Conservation (phyloP, 2,888 invertebrate genomes). For the Euphydryas editha region DNA sequence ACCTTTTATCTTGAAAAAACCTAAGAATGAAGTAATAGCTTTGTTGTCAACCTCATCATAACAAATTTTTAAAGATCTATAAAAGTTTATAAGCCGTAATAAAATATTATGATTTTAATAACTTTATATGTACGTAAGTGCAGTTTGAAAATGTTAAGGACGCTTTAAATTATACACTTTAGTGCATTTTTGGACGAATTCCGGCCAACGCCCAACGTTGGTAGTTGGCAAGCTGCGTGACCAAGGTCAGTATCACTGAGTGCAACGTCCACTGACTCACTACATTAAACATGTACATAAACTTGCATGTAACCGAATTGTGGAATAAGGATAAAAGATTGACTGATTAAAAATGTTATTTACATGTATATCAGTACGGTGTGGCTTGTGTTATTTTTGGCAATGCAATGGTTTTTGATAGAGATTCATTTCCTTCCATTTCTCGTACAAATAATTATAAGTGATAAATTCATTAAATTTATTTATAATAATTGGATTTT, state of each 20-base stretch:
- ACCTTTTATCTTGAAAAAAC: background rate
- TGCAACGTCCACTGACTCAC: conserved; percentile 76
- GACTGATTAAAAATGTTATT: too few species aligned
- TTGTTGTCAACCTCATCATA: background rate
- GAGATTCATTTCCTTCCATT: too few species aligned
- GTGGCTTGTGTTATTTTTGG: too few species aligned
- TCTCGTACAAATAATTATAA: too few species aligned
- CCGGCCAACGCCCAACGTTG: conserved; percentile 40
- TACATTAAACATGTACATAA: conserved; percentile 35
- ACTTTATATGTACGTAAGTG: background rate
- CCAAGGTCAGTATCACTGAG: conserved; percentile 79
- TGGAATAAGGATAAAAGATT: background rate
- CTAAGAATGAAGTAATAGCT: background rate
- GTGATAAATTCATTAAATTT: too few species aligned
- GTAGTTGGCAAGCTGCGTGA: conserved; percentile 67
- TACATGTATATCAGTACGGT: too few species aligned
- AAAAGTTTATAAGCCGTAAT: background rate
- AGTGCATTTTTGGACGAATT: conserved; percentile 40
- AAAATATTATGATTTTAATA: conserved; percentile 14
- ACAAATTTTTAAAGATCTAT: background rate
- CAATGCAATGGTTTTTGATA: background rate
- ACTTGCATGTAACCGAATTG: conserved; percentile 4
- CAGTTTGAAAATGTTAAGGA: conserved; percentile 13
- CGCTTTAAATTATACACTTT: conserved; percentile 8
- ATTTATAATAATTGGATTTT: too few species aligned